These are phyloP conservation scores for Hemaris fuciformis DNA, from an alignment of 2,888 invertebrate species.

Conservation along the genomic window DNA sequence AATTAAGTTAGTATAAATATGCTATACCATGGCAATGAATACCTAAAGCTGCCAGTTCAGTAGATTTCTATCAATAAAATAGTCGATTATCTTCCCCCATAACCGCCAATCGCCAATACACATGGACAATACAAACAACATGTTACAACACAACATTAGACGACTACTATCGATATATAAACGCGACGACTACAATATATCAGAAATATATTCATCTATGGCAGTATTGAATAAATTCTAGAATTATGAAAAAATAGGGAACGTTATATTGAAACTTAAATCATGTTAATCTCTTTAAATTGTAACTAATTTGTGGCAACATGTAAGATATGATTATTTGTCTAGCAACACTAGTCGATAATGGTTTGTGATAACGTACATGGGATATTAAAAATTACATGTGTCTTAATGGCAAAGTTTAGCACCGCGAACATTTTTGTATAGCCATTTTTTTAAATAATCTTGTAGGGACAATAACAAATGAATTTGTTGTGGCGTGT, in stretches of 20 bases:
- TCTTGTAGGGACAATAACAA: not conserved
- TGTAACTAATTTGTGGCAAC: slow-evolving; percentile 15
- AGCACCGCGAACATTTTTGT: slow-evolving; percentile 42
- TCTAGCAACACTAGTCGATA: slow-evolving; percentile 41
- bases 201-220: slow-evolving; percentile 12
- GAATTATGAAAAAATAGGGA: slow-evolving; percentile 6
- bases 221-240: slow-evolving; percentile 8
- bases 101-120: slow-evolving; percentile 21
- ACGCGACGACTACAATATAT: slow-evolving; percentile 19
- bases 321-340: slow-evolving; percentile 46
- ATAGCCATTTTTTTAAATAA: slow-evolving; percentile 21
- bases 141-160: slow-evolving; percentile 27
- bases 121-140: slow-evolving; percentile 20
- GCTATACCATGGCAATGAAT: too few species aligned
- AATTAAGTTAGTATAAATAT: too few species aligned
- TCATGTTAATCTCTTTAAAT: not conserved
- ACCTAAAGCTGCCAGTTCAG: too few species aligned
- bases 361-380: slow-evolving; percentile 22
- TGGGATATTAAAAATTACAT: slow-evolving; percentile 20
- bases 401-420: slow-evolving; percentile 46
- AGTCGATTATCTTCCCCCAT: not conserved
- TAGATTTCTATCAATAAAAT: too few species aligned
- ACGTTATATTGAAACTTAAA: not conserved
- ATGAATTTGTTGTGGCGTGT: not conserved
- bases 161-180: slow-evolving; percentile 21